Base-by-base conservation (phyloP, 2,888 invertebrate genomes). In the Tetragonula carbonaria region DNA sequence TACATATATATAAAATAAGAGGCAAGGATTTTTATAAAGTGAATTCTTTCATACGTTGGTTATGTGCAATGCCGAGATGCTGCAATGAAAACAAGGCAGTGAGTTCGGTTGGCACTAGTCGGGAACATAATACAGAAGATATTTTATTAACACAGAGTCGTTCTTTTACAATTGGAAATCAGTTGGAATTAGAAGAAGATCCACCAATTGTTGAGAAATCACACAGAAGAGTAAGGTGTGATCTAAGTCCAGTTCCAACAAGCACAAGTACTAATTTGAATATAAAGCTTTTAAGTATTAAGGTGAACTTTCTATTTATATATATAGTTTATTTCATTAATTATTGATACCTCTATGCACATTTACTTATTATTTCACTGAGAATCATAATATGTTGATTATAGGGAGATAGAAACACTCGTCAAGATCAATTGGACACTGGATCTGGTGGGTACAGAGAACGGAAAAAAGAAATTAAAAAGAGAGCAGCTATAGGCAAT, bases 11-110 rank as follows among this genome's bases (percentile, higher is more conserved):
- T 38, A 66, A 71, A 77, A 78, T 82, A 77, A 70, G 70, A 51
- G 45, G 38, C 28, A 83, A 84, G 45, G 73, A 74, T 80, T 87
- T 89, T 87, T 82, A 74, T 80, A 82, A 84, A 90, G 86, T 81
- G 82, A 82, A 78, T 55, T 88, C 73, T 86, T 88, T 80, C 74
- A 78, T 81, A 88, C 88, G 87, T 87, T 90, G 90, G 89, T 88
- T 91, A 92, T 91, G 94, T 94, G 94, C 94, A 94, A 94, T 94
- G 94, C 94, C 94, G 94, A 94, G 94, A 94, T 94, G 94, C 91
- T 94, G 92, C 91, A 93, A 94, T 93, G 94, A 94, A 87, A 94
- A 93, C 88, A 94, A 94, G 91, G 91, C 93, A 93, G 93, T 93
- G 92, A 94, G 94, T 90, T 92, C 93, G 90, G 93, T 93, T 91